Base-by-base conservation (phyloP, 2,797 vertebrate genomes). In the Centroberyx gerrardi region DNA sequence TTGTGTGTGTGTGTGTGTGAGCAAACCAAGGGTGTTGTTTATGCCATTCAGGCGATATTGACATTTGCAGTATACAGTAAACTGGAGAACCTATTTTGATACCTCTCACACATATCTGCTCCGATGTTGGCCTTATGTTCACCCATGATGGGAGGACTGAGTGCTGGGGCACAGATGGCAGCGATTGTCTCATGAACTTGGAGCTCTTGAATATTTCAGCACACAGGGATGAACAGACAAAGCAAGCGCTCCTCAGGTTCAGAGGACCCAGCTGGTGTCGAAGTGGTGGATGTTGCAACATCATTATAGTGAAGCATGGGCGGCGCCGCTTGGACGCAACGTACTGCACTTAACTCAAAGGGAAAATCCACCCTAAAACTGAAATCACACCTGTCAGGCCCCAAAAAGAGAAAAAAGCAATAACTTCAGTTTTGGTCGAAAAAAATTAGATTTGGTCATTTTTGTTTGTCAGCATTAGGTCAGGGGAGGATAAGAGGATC, bases 121-220 rank as follows among this genome's bases (percentile, higher is more conserved):
- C 69, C 88, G 84, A 91, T 91, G 76, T 78, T 86, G 86, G 86
- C 87, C 87, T 90, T 85, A 81, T 90, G 84, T 72, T 85, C 80
- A 61, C 80, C 83, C 84, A 78, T 81, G 86, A 91, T 79, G 78
- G 82, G 69, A 81, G 80, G 84, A 83, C 82, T 90, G 84, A 89
- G 81, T 44, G 56, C 69, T 52, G 73, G 84, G 81, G 84, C 86
- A 78, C 92, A 93, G 90, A 93, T 92, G 90, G 85, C 74, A 85
- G 78, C 72, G 69, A 88, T 76, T 86, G 86, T 87, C 84, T 91
- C 83, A 84, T 88, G 80, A 91, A 90, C 83, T 81, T 76, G 66
- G 54, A 87, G 74, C 81, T 84, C 81, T 80, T 93, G 86, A 91
- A 92, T 92, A 93, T 93, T 92, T 89, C 84, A 92, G 82, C n/a